Conservation (phyloP, 2,113 vertebrate genomes). For the Hoplias malabaricus region DNA sequence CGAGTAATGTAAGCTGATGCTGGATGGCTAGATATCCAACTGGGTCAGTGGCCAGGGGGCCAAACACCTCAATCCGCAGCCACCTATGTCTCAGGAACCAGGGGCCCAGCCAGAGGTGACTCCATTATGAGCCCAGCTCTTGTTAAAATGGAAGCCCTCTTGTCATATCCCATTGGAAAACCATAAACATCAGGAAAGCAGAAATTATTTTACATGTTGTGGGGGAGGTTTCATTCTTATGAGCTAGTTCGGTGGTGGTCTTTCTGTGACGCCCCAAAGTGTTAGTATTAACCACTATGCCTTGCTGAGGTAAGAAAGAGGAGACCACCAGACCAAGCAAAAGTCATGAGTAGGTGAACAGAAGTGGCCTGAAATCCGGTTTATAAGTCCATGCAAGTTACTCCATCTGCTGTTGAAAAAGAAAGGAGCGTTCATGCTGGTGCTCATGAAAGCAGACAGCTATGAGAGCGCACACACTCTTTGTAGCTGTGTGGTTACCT, state of each 20-base stretch:
- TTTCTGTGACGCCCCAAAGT: no score
- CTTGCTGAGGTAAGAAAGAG: no score
- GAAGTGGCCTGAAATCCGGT: no score
- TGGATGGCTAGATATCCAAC: slow-evolving; percentile 38
- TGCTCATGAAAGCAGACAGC: background rate
- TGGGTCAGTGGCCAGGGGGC: slow-evolving; percentile 43
- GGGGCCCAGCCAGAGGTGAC: slow-evolving; percentile 15
- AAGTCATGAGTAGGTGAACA: no score
- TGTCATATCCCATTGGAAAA: slow-evolving; percentile 15
- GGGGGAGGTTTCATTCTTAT: no score
- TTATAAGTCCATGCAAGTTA: no score
- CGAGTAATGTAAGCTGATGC: slow-evolving; percentile 43
- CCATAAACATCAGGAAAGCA: background rate
- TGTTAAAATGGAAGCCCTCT: slow-evolving; percentile 18
- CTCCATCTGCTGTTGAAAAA: no score
- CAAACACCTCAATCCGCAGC: slow-evolving; percentile 7
- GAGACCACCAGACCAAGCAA: no score
- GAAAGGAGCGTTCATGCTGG: slow-evolving; percentile 1
- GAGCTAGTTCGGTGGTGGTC: no score
- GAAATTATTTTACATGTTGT: background rate
- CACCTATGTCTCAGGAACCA: slow-evolving; percentile 21
- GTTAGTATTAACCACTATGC: no score
- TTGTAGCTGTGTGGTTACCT: slow-evolving; percentile 55
- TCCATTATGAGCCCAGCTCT: slow-evolving; percentile 18
- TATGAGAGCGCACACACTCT: slow-evolving; percentile 51